phyloP scores from a whole-genome alignment of 2,113 vertebrate species.

The Thunnus thynnus region DNA sequence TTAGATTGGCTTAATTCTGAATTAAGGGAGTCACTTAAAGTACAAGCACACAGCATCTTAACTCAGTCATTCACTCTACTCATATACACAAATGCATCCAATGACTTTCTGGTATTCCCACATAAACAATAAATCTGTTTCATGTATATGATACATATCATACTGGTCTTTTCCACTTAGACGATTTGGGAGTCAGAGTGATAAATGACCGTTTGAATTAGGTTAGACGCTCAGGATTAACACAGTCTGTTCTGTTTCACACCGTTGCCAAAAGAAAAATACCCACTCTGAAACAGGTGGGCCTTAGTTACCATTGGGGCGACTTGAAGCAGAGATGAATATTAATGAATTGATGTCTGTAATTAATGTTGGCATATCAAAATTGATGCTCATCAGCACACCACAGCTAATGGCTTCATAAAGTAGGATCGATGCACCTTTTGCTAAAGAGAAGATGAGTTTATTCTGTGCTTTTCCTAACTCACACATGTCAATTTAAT shows the following conservation, averaged over 20 bases:
- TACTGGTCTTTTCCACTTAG: conserved; percentile 20
- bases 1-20: not conserved
- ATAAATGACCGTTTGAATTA: conserved; percentile 66
- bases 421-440: not conserved
- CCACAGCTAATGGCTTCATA: conserved; percentile 22
- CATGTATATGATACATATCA: conserved; percentile 17
- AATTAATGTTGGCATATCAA: conserved; percentile 66
- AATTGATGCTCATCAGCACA: conserved; percentile 53
- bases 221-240: conserved; percentile 61
- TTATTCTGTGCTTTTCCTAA: not conserved
- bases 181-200: conserved; percentile 52
- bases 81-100: not conserved
- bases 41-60: not conserved
- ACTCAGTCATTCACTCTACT: not conserved
- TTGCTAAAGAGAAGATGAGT: not conserved
- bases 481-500: not conserved
- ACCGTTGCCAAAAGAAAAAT: conserved; percentile 63
- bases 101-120: not conserved
- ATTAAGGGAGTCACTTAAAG: not conserved
- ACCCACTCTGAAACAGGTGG: conserved; percentile 69
- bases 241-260: conserved; percentile 73
- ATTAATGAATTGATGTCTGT: conserved; percentile 68
- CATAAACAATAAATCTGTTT: not conserved
- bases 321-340: conserved; percentile 43
- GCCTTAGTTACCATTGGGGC: conserved; percentile 42